phyloP scores from a whole-genome alignment of 2,113 vertebrate species.

The Todiramphus saurophagus region DNA sequence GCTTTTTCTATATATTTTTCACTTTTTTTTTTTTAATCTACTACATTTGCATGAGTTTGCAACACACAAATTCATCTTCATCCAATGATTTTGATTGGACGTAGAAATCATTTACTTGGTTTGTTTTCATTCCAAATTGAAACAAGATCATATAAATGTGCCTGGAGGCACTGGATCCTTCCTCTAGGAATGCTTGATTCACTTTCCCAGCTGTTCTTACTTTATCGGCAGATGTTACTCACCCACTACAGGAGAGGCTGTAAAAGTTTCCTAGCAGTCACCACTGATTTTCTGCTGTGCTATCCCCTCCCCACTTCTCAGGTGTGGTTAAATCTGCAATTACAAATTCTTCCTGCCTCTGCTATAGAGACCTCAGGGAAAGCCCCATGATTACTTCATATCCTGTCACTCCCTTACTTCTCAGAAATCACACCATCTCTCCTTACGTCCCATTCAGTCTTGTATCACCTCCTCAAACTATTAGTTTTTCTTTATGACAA shows the following conservation, averaged over 20 bases:
- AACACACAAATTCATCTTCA: neutral
- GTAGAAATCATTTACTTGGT: neutral
- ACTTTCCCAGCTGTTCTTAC: neutral
- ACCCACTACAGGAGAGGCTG: neutral
- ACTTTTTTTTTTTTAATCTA: neutral
- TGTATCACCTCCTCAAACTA: neutral
- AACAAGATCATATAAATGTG: neutral
- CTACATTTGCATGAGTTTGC: neutral
- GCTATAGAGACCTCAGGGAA: neutral
- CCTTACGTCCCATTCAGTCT: neutral
- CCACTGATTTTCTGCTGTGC: neutral
- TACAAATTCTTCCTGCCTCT: neutral
- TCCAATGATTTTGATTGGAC: neutral
- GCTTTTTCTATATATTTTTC: neutral
- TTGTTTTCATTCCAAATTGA: neutral
- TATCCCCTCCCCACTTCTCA: neutral
- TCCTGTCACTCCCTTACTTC: neutral
- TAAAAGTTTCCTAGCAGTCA: neutral
- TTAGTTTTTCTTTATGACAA: neutral
- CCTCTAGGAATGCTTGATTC: neutral
- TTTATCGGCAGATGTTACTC: neutral
- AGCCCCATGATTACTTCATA: neutral
- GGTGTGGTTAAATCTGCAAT: neutral
- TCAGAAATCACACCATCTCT: neutral
- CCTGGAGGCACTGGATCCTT: neutral